phyloP scores from a whole-genome alignment of 2,888 invertebrate species.

The Herminia tarsipennalis region DNA sequence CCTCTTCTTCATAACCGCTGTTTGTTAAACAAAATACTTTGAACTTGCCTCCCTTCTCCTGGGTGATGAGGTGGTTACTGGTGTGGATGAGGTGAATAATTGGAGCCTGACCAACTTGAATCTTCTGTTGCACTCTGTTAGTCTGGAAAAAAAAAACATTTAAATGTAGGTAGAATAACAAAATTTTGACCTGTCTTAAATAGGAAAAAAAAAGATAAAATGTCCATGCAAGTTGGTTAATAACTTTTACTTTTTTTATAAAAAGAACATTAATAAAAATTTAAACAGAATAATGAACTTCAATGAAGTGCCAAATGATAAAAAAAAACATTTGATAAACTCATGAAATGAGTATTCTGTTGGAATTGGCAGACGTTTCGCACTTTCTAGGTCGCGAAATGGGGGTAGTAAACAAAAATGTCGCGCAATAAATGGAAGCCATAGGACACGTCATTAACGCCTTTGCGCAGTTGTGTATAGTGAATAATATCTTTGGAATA shows the following conservation, averaged over 20 bases:
- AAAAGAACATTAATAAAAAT: too few relatives aligned
- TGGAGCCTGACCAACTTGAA: slow-evolving; percentile 87
- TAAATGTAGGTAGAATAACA: too few relatives aligned
- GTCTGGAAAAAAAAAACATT: slow-evolving; percentile 82
- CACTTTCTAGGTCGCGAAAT: slow-evolving; percentile 73
- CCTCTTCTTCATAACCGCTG: slow-evolving; percentile 85
- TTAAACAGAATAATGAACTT: too few relatives aligned
- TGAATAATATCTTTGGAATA: slow-evolving; percentile 58
- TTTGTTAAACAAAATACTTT: slow-evolving; percentile 88
- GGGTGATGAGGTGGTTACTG: slow-evolving; percentile 87
- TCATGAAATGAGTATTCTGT: slow-evolving; percentile 21
- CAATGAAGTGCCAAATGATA: not conserved
- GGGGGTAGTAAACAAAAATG: slow-evolving; percentile 76
- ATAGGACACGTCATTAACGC: slow-evolving; percentile 32
- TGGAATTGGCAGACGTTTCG: slow-evolving; percentile 36
- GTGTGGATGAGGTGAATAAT: slow-evolving; percentile 87
- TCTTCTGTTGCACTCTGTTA: slow-evolving; percentile 88
- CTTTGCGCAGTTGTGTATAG: slow-evolving; percentile 49
- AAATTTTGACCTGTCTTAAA: too few relatives aligned
- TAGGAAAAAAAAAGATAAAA: too few relatives aligned
- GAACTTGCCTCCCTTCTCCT: slow-evolving; percentile 90
- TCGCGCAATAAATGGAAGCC: slow-evolving; percentile 47
- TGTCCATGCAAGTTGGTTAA: too few relatives aligned
- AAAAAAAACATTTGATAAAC: slow-evolving; percentile 19
- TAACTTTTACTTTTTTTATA: not conserved